Conservation (phyloP, 1,140 invertebrate species). For the Drosophila bocqueti region DNA sequence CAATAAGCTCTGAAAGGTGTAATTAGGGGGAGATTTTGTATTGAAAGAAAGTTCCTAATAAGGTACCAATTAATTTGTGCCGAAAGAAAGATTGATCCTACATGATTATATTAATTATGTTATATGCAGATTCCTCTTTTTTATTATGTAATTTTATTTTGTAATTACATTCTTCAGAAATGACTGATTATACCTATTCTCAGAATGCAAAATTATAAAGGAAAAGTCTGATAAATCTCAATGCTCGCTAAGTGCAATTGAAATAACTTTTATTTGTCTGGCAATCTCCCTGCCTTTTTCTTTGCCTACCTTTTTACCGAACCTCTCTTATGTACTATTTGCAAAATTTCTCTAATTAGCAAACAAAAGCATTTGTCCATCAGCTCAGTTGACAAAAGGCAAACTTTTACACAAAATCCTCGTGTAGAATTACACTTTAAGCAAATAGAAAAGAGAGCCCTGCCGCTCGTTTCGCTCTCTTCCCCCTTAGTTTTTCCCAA, state of each 20-base stretch:
- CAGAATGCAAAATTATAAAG: neutral
- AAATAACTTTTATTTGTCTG: constrained; percentile 11
- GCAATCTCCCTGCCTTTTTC: neutral
- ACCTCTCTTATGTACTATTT: constrained; percentile 7
- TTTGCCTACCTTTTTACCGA: neutral
- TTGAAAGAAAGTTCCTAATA: neutral
- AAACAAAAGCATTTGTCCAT: constrained; percentile 53
- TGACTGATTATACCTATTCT: neutral
- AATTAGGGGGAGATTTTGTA: neutral
- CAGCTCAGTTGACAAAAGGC: constrained; percentile 13
- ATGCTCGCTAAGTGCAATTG: constrained; percentile 4
- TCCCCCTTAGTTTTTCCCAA: neutral
- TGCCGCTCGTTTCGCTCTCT: neutral
- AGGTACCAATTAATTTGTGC: neutral
- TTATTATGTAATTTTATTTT: neutral
- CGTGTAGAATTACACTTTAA: constrained; percentile 50
- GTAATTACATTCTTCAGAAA: neutral
- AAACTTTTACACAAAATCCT: constrained; percentile 12
- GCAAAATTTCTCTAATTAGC: constrained; percentile 56
- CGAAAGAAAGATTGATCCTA: neutral
- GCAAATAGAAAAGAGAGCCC: constrained; percentile 35
- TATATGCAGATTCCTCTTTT: neutral
- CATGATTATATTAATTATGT: neutral
- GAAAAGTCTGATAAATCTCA: neutral
- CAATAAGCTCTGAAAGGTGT: constrained; percentile 1